Percentiles rank a stretch among this genome's conserved stretches.
phyloP scores from a whole-genome alignment of 2,797 vertebrate genomes.

The Phrynocephalus forsythii region DNA sequence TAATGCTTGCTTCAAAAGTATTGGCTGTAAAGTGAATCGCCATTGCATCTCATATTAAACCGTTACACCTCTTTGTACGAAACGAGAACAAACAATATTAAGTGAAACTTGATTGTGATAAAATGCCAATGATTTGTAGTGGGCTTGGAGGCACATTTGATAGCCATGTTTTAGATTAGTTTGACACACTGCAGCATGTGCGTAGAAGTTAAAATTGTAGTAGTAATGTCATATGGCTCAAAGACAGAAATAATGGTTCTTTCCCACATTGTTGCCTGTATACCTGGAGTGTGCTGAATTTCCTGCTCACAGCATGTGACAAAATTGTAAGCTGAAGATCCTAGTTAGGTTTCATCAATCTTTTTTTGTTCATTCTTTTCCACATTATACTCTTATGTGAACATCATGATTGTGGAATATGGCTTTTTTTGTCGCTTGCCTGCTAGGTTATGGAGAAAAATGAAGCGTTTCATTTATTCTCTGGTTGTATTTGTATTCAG shows the following conservation, averaged over 20 bases:
- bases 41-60: slow-evolving; percentile 39
- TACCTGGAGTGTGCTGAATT: slow-evolving; percentile 35
- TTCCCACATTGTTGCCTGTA: slow-evolving; percentile 25
- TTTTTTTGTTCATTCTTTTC: slow-evolving; percentile 16
- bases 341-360: slow-evolving; percentile 30
- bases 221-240: background rate
- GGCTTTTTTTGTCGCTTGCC: background rate
- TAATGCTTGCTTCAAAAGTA: slow-evolving; percentile 35
- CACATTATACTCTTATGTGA: background rate
- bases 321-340: slow-evolving; percentile 25
- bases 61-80: background rate
- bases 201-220: slow-evolving; percentile 40
- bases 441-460: slow-evolving; percentile 2
- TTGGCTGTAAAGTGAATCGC: slow-evolving; percentile 19
- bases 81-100: slow-evolving; percentile 37
- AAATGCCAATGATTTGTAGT: slow-evolving; percentile 28
- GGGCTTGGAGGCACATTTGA: slow-evolving; percentile 26
- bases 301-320: slow-evolving; percentile 27
- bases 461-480: background rate
- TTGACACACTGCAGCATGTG: slow-evolving; percentile 19
- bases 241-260: slow-evolving; percentile 23
- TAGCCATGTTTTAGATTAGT: slow-evolving; percentile 23
- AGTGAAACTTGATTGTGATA: slow-evolving; percentile 22
- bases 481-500: slow-evolving; percentile 36
- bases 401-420: background rate